These are phyloP conservation scores for Oryzias woworae DNA, from an alignment of 2,113 vertebrate species.

Conservation along the genomic window DNA sequence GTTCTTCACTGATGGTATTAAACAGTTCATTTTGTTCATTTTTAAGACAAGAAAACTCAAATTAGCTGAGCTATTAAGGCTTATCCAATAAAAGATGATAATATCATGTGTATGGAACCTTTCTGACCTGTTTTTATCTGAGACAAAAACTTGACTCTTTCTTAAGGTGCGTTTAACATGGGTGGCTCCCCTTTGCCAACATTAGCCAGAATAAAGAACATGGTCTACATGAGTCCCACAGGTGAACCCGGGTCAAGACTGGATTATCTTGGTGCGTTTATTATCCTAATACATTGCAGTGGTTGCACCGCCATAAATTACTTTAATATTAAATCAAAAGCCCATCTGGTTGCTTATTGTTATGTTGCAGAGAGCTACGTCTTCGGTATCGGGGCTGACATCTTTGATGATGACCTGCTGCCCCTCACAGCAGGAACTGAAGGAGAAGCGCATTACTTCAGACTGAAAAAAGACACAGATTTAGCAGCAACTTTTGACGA, in stretches of 20 bases:
- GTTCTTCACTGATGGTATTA: constrained; percentile 77
- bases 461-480: background rate
- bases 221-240: constrained; percentile 34
- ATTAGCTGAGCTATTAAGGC: background rate
- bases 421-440: constrained; percentile 39
- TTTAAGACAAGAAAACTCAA: background rate
- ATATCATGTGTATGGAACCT: background rate
- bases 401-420: constrained; percentile 45
- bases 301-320: background rate
- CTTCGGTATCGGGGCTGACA: constrained; percentile 64
- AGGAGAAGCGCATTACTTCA: constrained; percentile 61
- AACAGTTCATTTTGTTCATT: too few relatives aligned
- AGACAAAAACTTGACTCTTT: background rate
- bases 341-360: background rate
- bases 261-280: constrained; percentile 65
- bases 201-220: constrained; percentile 60
- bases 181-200: constrained; percentile 51
- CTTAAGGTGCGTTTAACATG: constrained; percentile 72
- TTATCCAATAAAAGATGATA: too few relatives aligned
- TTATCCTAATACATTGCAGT: background rate
- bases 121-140: background rate
- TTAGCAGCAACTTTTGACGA: constrained; percentile 67
- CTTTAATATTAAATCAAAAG: background rate
- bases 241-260: background rate
- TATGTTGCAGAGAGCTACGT: constrained; percentile 74